Conservation (phyloP, 2,797 vertebrate genomes). For the Eulemur albifrons region DNA sequence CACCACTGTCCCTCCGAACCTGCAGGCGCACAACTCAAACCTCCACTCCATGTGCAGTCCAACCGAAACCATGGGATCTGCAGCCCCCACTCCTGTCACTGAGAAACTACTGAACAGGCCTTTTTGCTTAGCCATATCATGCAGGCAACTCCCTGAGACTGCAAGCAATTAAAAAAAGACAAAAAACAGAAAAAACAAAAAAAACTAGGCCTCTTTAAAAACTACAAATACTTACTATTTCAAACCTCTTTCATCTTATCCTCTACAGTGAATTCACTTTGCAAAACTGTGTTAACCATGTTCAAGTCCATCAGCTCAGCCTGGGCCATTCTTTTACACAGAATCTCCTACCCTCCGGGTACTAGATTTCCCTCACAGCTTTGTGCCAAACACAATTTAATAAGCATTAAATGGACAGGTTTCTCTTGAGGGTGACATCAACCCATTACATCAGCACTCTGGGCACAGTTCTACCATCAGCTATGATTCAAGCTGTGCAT, state of each 20-base stretch:
- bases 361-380: neutral
- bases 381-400: neutral
- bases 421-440: neutral
- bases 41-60: neutral
- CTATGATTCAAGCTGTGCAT: neutral
- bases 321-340: neutral
- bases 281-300: neutral
- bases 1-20: no score
- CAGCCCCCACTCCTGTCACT: neutral
- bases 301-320: neutral
- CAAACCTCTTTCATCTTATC: neutral
- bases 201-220: neutral
- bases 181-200: neutral
- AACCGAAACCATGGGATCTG: accelerated
- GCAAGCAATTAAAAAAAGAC: neutral
- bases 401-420: neutral
- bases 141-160: neutral
- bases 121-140: neutral
- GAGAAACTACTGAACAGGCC: neutral
- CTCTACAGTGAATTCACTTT: neutral
- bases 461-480: neutral
- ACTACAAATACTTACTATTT: neutral
- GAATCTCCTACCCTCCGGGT: neutral
- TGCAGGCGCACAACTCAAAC: neutral
- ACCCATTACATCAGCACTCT: neutral